Evolutionary conservation across 2,888 invertebrate genomes (phyloP).

Genomic region (Callimorpha dominula): DNA sequence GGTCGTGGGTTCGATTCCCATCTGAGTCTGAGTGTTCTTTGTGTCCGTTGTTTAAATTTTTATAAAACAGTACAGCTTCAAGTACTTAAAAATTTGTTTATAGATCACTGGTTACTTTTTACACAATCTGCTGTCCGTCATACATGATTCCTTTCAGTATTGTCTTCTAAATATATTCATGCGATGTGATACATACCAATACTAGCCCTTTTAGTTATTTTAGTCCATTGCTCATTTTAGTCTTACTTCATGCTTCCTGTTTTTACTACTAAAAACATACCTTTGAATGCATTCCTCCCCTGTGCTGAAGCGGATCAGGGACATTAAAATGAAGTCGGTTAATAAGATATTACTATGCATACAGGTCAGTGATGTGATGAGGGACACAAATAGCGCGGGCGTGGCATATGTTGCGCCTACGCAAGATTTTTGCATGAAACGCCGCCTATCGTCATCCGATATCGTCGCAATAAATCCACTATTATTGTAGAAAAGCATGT

Average conservation of each 20-base stretch:
- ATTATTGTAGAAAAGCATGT: constrained; percentile 64
- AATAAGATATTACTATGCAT: constrained; percentile 37
- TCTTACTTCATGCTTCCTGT: not conserved
- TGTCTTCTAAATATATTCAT: not conserved
- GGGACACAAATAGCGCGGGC: constrained; percentile 57
- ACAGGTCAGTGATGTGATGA: constrained; percentile 43
- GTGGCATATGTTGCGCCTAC: constrained; percentile 73
- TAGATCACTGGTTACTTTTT: not conserved
- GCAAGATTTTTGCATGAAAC: constrained; percentile 69
- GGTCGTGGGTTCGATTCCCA: too few relatives aligned
- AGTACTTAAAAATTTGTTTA: not conserved
- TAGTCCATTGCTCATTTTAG: not conserved
- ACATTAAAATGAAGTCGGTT: constrained; percentile 20
- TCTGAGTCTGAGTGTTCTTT: too few relatives aligned
- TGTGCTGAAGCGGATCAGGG: constrained; percentile 4
- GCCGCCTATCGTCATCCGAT: constrained; percentile 62
- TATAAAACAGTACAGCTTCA: too few relatives aligned
- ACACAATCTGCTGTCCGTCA: not conserved
- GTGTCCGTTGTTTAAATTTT: too few relatives aligned
- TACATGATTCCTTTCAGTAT: not conserved
- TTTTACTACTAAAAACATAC: not conserved
- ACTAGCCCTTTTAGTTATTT: not conserved
- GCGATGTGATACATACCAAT: not conserved
- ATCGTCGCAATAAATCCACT: constrained; percentile 71
- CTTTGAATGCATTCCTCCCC: constrained; percentile 4